These are phyloP conservation scores for Peromyscus polionotus DNA, from an alignment of 2,113 vertebrate species.

Conservation along the genomic window DNA sequence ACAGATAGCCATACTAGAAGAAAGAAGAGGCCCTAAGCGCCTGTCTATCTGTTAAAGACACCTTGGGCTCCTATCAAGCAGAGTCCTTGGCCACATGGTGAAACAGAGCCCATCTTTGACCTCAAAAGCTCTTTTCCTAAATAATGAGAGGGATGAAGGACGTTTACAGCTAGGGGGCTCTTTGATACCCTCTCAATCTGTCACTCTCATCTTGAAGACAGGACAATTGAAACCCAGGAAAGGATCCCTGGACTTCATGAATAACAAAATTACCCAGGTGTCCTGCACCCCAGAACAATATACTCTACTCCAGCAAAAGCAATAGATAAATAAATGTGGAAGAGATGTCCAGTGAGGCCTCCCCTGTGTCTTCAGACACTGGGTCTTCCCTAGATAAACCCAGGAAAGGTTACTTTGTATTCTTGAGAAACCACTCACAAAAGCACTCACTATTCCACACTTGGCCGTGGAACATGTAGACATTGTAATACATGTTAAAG, in stretches of 20 bases:
- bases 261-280: neutral
- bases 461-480: neutral
- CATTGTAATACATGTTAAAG: neutral
- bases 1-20: neutral
- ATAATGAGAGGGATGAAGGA: neutral
- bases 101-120: neutral
- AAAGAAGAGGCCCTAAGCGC: neutral
- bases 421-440: neutral
- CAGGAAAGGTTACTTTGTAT: neutral
- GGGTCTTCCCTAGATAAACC: neutral
- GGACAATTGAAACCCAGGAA: neutral
- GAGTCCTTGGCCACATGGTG: conserved; percentile 29
- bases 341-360: neutral
- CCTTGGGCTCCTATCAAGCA: neutral
- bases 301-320: fast-evolving
- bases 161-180: neutral
- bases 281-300: neutral
- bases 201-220: neutral
- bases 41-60: neutral
- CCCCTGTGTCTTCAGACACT: neutral
- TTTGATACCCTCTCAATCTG: neutral
- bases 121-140: conserved; percentile 7
- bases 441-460: neutral
- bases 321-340: neutral
- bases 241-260: neutral